Base-by-base conservation (phyloP, 1,140 invertebrate species). In the Carposina sasakii region DNA sequence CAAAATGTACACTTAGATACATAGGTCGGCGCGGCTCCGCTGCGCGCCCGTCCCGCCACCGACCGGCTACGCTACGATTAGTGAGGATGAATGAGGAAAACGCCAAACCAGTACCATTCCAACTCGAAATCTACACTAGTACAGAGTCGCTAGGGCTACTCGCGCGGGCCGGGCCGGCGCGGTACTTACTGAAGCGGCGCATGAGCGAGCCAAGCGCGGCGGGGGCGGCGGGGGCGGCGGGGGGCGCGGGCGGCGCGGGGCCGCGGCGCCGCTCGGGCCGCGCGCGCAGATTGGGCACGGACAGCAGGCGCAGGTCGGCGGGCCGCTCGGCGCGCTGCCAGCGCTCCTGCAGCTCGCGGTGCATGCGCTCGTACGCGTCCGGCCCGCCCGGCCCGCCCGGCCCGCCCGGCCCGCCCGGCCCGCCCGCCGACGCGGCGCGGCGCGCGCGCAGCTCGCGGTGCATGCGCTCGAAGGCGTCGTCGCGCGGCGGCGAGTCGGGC, bases 131-230 rank as follows among this genome's bases (percentile, higher is more conserved):
- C 60, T 71, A 77, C 63, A 39, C 60, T 74, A 76, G 42, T n/a
- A 59, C 46, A 54, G 56, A 50, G 54, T 58, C n/a, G 45, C 66
- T 69, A 67, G 64, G 63, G 60, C 63, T 63, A 64, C 64, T 39
- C 42, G 41, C 60, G 60, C 58, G 53, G 31, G 48, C 57, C 63
- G 70, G 51, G 52, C 45, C 50, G 56, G 40, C 40, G 40, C 16
- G 41, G 88, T 88, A 94, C 93, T 94, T 93, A 94, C 93, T 93
- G 89, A 94, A 92, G 87, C 91, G 89, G 76, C 92, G 89, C 86
- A 92, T 92, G 62, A 94, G 85, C 88, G 79, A 91, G 91, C n/a
- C n/a, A 89, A 87, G 20, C 87, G 83, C 60, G 74, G 83, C 26
- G 60, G 77, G 44, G 59, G 67, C 52, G 71, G 60, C 47, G 69